A percentile compares a stretch with the other conserved stretches of the same genome.
These are phyloP conservation scores for Pleuronectes platessa DNA, from an alignment of 2,113 vertebrate genomes.

Conservation along the genomic window DNA sequence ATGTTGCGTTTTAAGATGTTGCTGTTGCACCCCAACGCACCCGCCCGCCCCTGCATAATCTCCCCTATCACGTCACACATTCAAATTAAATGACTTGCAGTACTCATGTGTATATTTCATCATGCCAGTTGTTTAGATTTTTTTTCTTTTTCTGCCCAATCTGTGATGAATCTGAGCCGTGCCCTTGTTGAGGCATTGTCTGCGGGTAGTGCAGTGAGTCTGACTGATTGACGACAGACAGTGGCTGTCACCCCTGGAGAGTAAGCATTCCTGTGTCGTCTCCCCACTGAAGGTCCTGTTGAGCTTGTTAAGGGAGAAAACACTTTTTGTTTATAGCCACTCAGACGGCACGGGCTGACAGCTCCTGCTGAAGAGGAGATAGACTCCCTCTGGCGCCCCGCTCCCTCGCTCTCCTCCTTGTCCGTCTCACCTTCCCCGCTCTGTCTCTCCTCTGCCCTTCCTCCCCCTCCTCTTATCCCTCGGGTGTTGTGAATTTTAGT, in stretches of 20 bases:
- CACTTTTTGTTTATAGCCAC: constrained; percentile 79
- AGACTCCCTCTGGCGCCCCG: constrained; percentile 62
- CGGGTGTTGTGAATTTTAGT: constrained; percentile 13
- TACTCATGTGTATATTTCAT: constrained; percentile 71
- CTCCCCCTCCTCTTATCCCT: constrained; percentile 16
- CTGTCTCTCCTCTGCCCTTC: constrained; percentile 19
- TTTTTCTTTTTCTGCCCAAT: background rate
- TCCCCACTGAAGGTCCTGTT: constrained; percentile 79
- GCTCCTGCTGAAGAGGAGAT: constrained; percentile 75
- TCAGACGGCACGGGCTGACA: constrained; percentile 75
- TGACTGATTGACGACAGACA: constrained; percentile 82
- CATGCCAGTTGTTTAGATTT: constrained; percentile 67
- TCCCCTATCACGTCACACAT: constrained; percentile 14
- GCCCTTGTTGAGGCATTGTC: constrained; percentile 78
- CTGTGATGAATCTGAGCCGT: constrained; percentile 79
- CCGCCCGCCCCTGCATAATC: constrained; percentile 20
- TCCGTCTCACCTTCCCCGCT: constrained; percentile 32
- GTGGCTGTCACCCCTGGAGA: constrained; percentile 80
- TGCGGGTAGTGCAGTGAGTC: constrained; percentile 67
- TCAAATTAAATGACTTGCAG: constrained; percentile 69
- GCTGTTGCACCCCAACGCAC: background rate
- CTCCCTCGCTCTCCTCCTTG: constrained; percentile 22
- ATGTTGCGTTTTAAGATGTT: constrained; percentile 9
- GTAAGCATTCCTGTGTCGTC: constrained; percentile 78
- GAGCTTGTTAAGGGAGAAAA: constrained; percentile 84